Percentiles rank a stretch among this genome's conserved stretches.
Evolutionary conservation across 2,888 invertebrate species (phyloP).

Genomic region (Plagodis pulveraria): DNA sequence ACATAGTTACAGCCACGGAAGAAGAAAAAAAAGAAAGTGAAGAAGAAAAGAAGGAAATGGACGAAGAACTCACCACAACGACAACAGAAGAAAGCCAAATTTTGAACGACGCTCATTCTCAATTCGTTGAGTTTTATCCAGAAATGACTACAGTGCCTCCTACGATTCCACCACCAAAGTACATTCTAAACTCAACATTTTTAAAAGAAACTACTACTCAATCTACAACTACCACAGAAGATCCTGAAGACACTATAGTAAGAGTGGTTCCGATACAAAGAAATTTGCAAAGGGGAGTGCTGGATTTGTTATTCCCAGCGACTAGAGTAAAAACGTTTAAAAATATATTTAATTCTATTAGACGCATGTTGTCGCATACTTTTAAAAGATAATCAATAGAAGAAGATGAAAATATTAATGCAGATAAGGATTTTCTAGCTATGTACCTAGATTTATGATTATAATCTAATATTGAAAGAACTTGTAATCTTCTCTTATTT

Average conservation of each 20-base stretch:
- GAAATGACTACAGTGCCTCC: constrained; percentile 23
- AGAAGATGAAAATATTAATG: no score
- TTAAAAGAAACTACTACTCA: neutral
- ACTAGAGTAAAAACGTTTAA: constrained; percentile 62
- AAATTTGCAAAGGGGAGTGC: constrained; percentile 54
- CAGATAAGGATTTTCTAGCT: no score
- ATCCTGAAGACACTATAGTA: constrained; percentile 33
- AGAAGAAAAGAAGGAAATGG: constrained; percentile 29
- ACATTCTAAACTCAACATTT: constrained; percentile 32
- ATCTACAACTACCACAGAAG: constrained; percentile 36
- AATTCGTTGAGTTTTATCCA: constrained; percentile 51
- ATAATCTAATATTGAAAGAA: no score
- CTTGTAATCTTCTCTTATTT: no score
- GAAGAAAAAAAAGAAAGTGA: constrained; percentile 34
- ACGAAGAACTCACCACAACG: neutral
- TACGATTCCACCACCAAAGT: constrained; percentile 39
- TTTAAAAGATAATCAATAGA: constrained; percentile 39
- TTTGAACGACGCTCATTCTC: constrained; percentile 34
- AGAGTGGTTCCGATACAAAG: constrained; percentile 48
- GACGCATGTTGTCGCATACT: constrained; percentile 60
- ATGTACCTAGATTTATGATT: no score
- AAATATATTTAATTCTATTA: constrained; percentile 58
- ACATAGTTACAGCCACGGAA: constrained; percentile 24
- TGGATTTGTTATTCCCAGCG: constrained; percentile 66
- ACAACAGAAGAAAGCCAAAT: constrained; percentile 47